Conservation (phyloP, 2,113 vertebrate genomes). For the Copsychus sechellarum region DNA sequence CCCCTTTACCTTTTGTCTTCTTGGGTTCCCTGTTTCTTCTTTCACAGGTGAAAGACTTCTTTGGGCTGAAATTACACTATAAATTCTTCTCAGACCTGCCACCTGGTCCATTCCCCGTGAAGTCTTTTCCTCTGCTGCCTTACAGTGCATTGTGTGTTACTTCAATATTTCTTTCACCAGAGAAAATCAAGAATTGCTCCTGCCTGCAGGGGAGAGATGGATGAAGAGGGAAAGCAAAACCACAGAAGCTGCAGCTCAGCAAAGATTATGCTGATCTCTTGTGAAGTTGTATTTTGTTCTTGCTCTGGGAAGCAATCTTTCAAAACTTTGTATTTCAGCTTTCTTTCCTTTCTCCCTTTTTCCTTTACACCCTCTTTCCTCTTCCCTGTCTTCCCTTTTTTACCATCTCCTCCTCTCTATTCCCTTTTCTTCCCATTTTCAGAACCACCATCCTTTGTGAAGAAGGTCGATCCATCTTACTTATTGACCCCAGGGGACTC, state of each 20-base stretch:
- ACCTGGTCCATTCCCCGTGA: background rate
- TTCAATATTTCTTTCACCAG: background rate
- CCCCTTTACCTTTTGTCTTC: background rate
- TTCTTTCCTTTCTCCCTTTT: background rate
- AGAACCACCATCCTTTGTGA: constrained; percentile 94
- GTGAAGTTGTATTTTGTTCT: background rate
- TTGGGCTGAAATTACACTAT: background rate
- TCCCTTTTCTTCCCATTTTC: constrained; percentile 52
- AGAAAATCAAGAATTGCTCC: background rate
- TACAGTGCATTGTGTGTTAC: background rate
- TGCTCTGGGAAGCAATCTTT: background rate
- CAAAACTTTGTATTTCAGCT: constrained; percentile 23
- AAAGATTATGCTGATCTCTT: background rate
- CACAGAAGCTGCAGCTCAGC: background rate
- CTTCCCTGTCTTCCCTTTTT: background rate
- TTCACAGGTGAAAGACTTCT: background rate
- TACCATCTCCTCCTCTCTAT: background rate
- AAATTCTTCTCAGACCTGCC: background rate
- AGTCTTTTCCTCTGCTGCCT: background rate
- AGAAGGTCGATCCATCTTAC: constrained; percentile 92
- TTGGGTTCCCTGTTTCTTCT: background rate
- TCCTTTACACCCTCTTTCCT: background rate
- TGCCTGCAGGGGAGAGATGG: background rate
- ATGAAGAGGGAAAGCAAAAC: background rate
- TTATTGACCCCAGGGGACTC: constrained; percentile 92